Conservation (phyloP, 2,797 vertebrate genomes). For the Prionace glauca region DNA sequence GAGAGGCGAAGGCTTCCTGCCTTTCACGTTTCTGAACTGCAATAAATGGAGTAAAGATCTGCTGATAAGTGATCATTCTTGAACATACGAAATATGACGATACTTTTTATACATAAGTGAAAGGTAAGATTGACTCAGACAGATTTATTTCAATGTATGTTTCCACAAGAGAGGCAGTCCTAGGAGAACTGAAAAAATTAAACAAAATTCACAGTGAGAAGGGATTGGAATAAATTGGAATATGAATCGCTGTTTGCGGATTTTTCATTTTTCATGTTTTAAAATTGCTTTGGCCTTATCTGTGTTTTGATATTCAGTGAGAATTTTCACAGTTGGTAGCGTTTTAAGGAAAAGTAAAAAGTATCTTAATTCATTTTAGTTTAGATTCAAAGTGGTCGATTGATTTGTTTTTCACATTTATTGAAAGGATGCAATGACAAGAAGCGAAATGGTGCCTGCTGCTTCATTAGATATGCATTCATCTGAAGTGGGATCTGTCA, state of each 20-base stretch:
- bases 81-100: not conserved
- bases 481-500: not conserved
- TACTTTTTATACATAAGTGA: not conserved
- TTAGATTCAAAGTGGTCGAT: not conserved
- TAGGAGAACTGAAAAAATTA: not conserved
- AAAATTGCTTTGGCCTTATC: not conserved
- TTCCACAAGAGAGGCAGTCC: not conserved
- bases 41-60: not conserved
- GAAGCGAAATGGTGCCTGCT: not conserved
- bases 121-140: not conserved
- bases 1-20: not conserved
- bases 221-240: not conserved
- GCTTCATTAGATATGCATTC: slow-evolving; percentile 32
- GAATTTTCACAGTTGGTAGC: not conserved
- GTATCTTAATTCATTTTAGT: not conserved
- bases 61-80: not conserved
- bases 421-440: not conserved
- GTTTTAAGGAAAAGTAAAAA: not conserved
- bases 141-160: not conserved
- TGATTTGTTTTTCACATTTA: not conserved
- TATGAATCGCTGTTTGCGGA: not conserved
- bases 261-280: not conserved
- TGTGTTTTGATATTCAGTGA: not conserved
- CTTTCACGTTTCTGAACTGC: not conserved
- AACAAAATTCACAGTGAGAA: not conserved